Conservation (phyloP, 2,797 vertebrate genomes). For the Telmatherina bonti region DNA sequence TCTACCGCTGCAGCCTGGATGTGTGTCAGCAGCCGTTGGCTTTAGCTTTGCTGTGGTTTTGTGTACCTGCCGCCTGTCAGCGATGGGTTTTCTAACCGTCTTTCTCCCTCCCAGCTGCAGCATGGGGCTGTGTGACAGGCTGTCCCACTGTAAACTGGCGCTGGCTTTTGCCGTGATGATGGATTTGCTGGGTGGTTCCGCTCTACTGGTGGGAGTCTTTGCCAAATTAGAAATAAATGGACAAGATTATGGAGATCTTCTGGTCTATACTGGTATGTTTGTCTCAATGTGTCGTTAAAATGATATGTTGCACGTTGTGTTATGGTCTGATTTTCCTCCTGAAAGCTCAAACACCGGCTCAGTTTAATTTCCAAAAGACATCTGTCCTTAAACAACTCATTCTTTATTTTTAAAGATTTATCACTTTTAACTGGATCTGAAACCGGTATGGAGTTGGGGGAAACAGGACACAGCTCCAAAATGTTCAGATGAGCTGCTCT, state of each 20-base stretch:
- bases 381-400: too few species aligned
- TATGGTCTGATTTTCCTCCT: too few species aligned
- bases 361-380: too few species aligned
- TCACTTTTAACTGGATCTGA: too few species aligned
- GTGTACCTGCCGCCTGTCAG: neutral
- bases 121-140: conserved; percentile 69
- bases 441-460: too few species aligned
- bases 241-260: conserved; percentile 89
- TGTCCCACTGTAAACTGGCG: conserved; percentile 88
- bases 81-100: neutral
- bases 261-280: conserved; percentile 86
- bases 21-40: neutral
- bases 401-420: too few species aligned
- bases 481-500: too few species aligned
- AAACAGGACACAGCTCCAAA: too few species aligned
- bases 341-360: too few species aligned
- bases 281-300: neutral
- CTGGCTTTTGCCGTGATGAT: conserved; percentile 86
- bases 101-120: conserved; percentile 12
- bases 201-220: conserved; percentile 89
- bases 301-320: neutral
- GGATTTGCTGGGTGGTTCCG: conserved; percentile 85
- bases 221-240: conserved; percentile 84
- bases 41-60: neutral
- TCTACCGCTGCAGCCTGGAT: neutral